Evolutionary conservation across 1,140 invertebrate species (phyloP).

Genomic region (Halyomorpha halys): DNA sequence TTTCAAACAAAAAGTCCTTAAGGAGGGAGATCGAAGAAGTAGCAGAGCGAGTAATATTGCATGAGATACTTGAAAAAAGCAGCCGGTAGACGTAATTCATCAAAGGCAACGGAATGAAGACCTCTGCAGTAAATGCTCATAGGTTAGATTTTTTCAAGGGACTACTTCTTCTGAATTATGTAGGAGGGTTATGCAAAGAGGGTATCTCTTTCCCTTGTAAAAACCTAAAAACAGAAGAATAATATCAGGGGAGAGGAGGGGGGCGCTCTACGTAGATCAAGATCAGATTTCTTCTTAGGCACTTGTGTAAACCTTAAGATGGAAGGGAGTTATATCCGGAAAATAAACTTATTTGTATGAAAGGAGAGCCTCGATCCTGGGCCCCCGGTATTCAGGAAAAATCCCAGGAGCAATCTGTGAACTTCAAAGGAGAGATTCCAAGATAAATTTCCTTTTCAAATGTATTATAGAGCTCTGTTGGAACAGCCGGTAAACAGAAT

Average conservation of each 20-base stretch:
- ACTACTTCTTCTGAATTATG: too few species aligned
- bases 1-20: too few species aligned
- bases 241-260: background rate
- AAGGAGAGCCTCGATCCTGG: background rate
- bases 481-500: background rate
- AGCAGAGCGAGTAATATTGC: too few species aligned
- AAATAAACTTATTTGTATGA: conserved; percentile 12
- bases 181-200: too few species aligned
- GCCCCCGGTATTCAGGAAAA: conserved; percentile 5
- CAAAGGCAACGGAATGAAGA: too few species aligned
- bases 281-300: background rate
- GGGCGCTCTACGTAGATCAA: background rate
- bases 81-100: too few species aligned
- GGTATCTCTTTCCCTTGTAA: too few species aligned
- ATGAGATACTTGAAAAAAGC: too few species aligned
- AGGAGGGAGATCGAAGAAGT: too few species aligned
- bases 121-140: too few species aligned
- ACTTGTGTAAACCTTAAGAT: conserved; percentile 1
- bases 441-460: conserved; percentile 11
- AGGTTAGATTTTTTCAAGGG: too few species aligned
- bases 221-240: too few species aligned
- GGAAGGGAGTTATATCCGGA: conserved; percentile 2
- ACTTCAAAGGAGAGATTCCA: conserved; percentile 1
- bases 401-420: conserved; percentile 5
- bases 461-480: background rate